Percentiles rank a stretch among this genome's conserved stretches.
Evolutionary conservation across 2,888 invertebrate species (phyloP).

Genomic region (Sminthurinus aureus): DNA sequence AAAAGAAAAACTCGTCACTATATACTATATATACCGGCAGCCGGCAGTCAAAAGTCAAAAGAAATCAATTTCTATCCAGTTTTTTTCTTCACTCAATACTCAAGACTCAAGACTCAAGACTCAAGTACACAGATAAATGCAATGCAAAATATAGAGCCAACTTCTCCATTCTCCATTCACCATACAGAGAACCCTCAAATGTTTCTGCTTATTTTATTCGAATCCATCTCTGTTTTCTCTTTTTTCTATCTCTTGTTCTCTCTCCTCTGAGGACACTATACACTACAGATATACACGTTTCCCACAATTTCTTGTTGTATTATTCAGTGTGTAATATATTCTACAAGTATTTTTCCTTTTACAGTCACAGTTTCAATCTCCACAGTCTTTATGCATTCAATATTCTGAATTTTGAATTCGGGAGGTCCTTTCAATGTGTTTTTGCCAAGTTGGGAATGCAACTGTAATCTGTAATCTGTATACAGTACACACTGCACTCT

Average conservation of each 20-base stretch:
- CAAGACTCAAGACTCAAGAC: conserved; percentile 13
- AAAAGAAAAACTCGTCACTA: conserved; percentile 28
- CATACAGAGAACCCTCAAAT: conserved; percentile 29
- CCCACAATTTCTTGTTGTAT: not conserved
- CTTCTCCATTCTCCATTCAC: no score
- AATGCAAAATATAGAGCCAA: no score
- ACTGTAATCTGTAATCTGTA: no score
- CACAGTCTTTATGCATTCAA: no score
- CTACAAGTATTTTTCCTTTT: not conserved
- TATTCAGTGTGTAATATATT: conserved; percentile 3
- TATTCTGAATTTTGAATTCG: no score
- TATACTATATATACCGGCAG: no score
- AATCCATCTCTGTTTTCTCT: conserved; percentile 18
- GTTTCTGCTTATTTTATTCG: conserved; percentile 27
- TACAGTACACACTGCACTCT: no score
- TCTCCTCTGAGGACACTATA: not conserved
- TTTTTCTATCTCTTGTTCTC: conserved; percentile 6
- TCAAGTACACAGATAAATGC: not conserved
- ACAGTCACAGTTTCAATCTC: no score
- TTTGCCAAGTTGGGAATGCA: no score
- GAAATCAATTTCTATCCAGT: conserved; percentile 31
- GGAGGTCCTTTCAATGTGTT: no score
- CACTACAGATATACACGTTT: not conserved
- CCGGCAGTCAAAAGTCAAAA: conserved; percentile 22
- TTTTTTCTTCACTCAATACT: not conserved